These are phyloP conservation scores for Heliornis fulica DNA, from an alignment of 2,113 vertebrate genomes.

Conservation along the genomic window DNA sequence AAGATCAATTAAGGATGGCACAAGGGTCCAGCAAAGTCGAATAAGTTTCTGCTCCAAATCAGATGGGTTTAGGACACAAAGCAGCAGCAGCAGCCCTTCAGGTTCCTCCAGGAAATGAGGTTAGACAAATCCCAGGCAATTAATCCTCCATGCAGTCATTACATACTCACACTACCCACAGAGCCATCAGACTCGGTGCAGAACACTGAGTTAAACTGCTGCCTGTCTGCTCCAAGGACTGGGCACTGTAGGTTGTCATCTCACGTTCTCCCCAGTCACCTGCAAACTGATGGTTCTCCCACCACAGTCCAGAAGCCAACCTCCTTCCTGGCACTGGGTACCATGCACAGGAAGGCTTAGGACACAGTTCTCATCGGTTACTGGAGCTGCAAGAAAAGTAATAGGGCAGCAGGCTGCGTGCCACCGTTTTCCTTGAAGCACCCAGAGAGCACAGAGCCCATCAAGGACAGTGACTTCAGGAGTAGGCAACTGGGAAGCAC, in stretches of 20 bases:
- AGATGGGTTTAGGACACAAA: slow-evolving; percentile 15
- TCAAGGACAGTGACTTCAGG: not conserved
- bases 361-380: not conserved
- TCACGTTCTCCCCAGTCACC: not conserved
- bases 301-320: not conserved
- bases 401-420: not conserved
- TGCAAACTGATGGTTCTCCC: rapidly evolving
- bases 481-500: not conserved
- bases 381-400: not conserved
- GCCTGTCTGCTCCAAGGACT: not conserved
- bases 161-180: not conserved
- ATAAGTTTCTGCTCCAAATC: not conserved
- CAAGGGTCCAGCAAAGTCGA: not conserved
- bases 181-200: not conserved
- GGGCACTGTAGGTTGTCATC: not conserved
- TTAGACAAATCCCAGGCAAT: slow-evolving; percentile 26
- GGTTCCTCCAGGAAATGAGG: slow-evolving; percentile 3
- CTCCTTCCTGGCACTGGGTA: not conserved
- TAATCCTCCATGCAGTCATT: slow-evolving; percentile 10
- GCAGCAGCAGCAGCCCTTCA: not conserved
- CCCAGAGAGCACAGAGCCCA: not conserved
- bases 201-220: not conserved
- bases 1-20: slow-evolving; percentile 42
- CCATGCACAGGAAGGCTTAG: rapidly evolving
- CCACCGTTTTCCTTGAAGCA: not conserved